Percentiles rank a stretch among this genome's conserved stretches.
Evolutionary conservation across 2,113 vertebrate species (phyloP).

Genomic region (Cricetomys ansorgei): DNA sequence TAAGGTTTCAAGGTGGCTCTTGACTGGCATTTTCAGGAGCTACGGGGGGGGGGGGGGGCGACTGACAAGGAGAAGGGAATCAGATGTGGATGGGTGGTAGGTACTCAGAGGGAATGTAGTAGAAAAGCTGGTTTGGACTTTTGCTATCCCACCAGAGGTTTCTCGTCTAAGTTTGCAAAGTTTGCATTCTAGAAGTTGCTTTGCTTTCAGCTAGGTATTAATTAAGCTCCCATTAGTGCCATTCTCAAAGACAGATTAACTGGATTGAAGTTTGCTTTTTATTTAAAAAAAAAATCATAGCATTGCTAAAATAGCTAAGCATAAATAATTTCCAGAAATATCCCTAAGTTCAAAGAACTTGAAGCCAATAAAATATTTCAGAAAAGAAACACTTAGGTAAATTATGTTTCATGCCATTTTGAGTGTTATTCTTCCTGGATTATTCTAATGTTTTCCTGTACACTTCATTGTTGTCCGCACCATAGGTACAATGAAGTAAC

Average conservation of each 20-base stretch:
- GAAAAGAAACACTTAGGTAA: not conserved
- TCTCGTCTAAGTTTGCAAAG: constrained; percentile 47
- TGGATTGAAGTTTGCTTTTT: constrained; percentile 15
- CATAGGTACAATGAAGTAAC: not conserved
- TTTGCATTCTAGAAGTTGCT: constrained; percentile 36
- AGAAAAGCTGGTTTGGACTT: constrained; percentile 5
- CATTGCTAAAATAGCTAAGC: constrained; percentile 2
- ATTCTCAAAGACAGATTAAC: constrained; percentile 46
- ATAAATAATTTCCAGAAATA: constrained; percentile 2
- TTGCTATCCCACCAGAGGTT: not conserved
- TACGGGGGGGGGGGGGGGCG: too few relatives aligned
- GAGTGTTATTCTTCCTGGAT: not conserved
- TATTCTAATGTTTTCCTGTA: not conserved
- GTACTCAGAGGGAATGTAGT: not conserved
- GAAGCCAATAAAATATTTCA: not conserved
- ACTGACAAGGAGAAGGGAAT: not conserved
- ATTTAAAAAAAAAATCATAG: not conserved
- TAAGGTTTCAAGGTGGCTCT: not conserved
- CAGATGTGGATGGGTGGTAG: not conserved
- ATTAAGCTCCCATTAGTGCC: constrained; percentile 31
- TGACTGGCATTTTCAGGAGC: not conserved
- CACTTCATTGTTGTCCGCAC: not conserved
- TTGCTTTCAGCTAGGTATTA: constrained; percentile 22
- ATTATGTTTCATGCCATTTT: not conserved
- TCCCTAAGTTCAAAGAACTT: not conserved